Base-by-base conservation (phyloP, 2,113 vertebrate species). In the Lepisosteus osseus region DNA sequence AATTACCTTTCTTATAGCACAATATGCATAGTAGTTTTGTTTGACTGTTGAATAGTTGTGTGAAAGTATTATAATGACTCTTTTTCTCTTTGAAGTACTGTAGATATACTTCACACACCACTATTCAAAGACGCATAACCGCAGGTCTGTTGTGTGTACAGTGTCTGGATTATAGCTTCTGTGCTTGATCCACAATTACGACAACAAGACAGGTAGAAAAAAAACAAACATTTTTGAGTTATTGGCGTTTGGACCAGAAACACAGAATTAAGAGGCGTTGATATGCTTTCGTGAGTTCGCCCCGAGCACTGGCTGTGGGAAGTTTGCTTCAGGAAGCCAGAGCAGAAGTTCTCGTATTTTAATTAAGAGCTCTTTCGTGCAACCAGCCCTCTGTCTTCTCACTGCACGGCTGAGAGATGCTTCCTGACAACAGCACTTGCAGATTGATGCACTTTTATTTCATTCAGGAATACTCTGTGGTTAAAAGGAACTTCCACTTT, bases 361-460 rank as follows among this genome's bases (percentile, higher is more conserved):
- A 76, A 62, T 75, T 72, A 67, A 61, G 67, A 67, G 7, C 65
- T 7, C 57, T 83, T 79, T 77, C 86, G 6, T 83, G 85, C 81
- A 86, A 87, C 77, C 73, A 61, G 67, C 55, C 65, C 74, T 78
- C 77, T 79, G 79, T 74, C 72, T 17, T 72, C 62, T 61, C 78
- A 74, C 74, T 2, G 69, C 80, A 80, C 80, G 29, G 61, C 43
- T 82, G 78, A 85, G 85, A 81, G 83, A 80, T 74, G 7, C 81
- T 92, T 93, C 88, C 91, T 88, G 86, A 47, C 70, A 1, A 65
- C 81, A 11, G 47, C 72, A 73, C 55, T 44, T 68, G 63, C 76
- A 74, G 84, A 86, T 75, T 62, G 78, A 87, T 42, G 71, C 72
- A 44, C 79, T 90, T 81, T 86, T 65, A 74, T 66, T 75, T 74